Conservation (phyloP, 2,888 invertebrate genomes). For the Aspidiotus destructor region DNA sequence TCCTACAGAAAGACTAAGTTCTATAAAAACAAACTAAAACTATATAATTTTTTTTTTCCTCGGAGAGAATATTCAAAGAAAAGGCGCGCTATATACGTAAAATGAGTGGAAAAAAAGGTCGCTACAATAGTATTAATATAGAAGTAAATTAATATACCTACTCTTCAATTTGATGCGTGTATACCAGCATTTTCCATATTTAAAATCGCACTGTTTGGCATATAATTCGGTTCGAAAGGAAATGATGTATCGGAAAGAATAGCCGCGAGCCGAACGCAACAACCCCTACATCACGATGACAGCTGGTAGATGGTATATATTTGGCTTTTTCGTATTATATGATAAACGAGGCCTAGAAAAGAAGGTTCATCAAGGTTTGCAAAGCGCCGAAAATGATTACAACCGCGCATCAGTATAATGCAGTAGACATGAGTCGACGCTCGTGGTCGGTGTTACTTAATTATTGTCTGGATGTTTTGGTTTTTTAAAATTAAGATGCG, state of each 20-base stretch:
- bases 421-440: too few species aligned
- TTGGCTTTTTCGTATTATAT: too few species aligned
- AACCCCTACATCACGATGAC: constrained; percentile 6
- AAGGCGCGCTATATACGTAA: too few species aligned
- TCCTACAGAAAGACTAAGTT: background rate
- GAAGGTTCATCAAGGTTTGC: background rate
- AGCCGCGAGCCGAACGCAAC: background rate
- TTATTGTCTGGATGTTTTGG: too few species aligned
- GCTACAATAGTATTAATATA: background rate
- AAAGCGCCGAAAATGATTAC: background rate
- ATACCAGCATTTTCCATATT: background rate
- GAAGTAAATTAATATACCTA: background rate
- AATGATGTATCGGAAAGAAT: background rate
- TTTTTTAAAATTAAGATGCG: too few species aligned
- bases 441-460: too few species aligned
- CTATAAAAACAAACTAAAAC: background rate
- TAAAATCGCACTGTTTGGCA: constrained; percentile 4
- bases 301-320: constrained; percentile 12
- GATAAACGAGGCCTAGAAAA: too few species aligned
- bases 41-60: background rate
- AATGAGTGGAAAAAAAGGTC: background rate
- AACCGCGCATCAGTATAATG: background rate
- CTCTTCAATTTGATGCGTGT: background rate
- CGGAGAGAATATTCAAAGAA: background rate
- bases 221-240: constrained; percentile 3